Conservation (phyloP, 2,888 invertebrate genomes). For the Dexiosoma caninum region DNA sequence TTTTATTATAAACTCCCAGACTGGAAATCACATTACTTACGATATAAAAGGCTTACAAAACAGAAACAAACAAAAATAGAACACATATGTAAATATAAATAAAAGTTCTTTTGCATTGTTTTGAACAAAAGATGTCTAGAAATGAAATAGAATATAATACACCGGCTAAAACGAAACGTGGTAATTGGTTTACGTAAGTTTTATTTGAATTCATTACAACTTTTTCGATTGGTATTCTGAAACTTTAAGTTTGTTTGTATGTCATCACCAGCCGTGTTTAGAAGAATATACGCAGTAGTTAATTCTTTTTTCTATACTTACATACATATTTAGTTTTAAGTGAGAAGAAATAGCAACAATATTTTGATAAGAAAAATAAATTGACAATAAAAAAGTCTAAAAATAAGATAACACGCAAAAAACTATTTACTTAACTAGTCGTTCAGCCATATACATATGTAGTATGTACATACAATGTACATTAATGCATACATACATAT, state of each 20-base stretch:
- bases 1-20: constrained; percentile 9
- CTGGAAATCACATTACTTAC: neutral
- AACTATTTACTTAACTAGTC: constrained; percentile 31
- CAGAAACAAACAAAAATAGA: neutral
- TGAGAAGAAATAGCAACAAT: constrained; percentile 16
- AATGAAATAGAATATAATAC: constrained; percentile 47
- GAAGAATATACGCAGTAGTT: constrained; percentile 26
- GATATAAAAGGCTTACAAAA: constrained; percentile 7
- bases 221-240: neutral
- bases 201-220: constrained; percentile 54
- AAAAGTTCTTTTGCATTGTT: constrained; percentile 20
- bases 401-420: constrained; percentile 45
- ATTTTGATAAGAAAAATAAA: constrained; percentile 35
- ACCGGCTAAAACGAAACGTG: constrained; percentile 72
- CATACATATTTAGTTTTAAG: too few species aligned
- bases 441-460: neutral
- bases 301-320: too few species aligned
- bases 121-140: constrained; percentile 48
- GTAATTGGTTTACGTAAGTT: constrained; percentile 78
- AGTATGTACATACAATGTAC: too few species aligned
- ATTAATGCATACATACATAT: too few species aligned
- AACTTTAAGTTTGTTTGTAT: neutral
- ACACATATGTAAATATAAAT: too few species aligned
- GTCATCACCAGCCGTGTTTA: neutral
- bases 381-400: too few species aligned